Percentiles rank a stretch among this genome's conserved stretches.
Conservation (phyloP, 2,888 invertebrate species). For the Drosophila putrida region DNA sequence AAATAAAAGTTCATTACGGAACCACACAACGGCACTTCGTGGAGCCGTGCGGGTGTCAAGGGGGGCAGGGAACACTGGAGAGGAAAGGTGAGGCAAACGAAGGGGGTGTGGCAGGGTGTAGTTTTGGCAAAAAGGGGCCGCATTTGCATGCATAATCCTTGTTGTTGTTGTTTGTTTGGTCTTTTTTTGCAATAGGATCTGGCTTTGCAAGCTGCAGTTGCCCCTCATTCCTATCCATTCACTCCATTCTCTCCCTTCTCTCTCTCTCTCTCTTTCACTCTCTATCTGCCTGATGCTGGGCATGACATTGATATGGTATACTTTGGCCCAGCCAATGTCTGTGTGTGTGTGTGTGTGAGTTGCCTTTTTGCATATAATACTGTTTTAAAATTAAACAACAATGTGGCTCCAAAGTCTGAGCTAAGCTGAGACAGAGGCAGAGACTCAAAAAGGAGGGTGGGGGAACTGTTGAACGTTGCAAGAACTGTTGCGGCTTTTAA, state of each 20-base stretch:
- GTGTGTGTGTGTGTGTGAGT: conserved; percentile 25
- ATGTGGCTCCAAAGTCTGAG: conserved; percentile 31
- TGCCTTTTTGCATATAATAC: conserved; percentile 55
- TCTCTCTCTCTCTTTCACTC: neutral
- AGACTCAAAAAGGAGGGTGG: neutral
- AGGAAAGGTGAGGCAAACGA: neutral
- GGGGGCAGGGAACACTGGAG: neutral
- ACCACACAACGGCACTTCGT: conserved; percentile 9
- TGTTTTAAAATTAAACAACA: conserved; percentile 60
- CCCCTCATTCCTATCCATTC: neutral
- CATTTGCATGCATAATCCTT: conserved; percentile 48
- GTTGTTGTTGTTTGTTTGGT: conserved; percentile 21
- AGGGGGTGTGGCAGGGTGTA: conserved; percentile 1
- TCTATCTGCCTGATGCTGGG: conserved; percentile 43
- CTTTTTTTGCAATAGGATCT: conserved; percentile 47
- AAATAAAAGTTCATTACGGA: conserved; percentile 52
- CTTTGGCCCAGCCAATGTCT: conserved; percentile 22
- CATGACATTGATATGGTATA: conserved; percentile 61
- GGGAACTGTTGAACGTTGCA: conserved; percentile 14
- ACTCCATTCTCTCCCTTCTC: neutral
- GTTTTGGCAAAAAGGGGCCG: neutral
- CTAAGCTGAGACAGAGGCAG: conserved; percentile 6
- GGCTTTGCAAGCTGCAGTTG: conserved; percentile 45
- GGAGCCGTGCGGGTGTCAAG: neutral
- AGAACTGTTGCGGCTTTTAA: conserved; percentile 58